A percentile compares a stretch with the other conserved stretches of the same genome.
phyloP scores from a whole-genome alignment of 2,113 vertebrate genomes.

The Raja brachyura region DNA sequence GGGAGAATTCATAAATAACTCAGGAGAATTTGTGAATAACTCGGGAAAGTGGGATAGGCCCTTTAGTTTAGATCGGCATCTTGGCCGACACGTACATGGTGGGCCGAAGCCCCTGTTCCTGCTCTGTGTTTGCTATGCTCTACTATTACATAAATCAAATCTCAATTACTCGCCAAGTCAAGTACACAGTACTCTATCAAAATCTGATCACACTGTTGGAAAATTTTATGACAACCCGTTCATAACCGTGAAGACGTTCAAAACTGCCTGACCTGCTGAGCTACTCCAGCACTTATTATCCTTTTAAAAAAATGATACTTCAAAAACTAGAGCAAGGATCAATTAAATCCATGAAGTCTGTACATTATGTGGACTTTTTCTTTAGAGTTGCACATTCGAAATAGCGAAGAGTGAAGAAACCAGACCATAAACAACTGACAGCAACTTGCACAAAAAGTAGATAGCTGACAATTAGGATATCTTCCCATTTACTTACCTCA shows the following conservation, averaged over 20 bases:
- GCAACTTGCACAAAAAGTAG: background rate
- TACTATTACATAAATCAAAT: background rate
- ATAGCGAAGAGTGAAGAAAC: background rate
- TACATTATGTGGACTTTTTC: background rate
- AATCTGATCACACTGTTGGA: background rate
- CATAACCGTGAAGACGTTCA: background rate
- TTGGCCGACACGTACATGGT: no score
- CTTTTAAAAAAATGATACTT: no score
- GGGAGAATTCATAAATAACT: no score
- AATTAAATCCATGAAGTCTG: background rate
- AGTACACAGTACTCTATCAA: background rate
- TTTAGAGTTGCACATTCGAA: background rate
- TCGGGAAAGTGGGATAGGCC: no score
- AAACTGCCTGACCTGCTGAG: background rate
- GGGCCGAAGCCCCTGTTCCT: no score
- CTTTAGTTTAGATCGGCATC: no score
- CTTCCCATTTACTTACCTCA: background rate
- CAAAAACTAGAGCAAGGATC: background rate
- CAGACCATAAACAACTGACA: background rate
- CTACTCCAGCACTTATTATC: no score
- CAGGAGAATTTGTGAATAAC: no score
- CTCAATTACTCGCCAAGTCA: no score
- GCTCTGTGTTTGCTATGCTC: no score
- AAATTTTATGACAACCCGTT: background rate
- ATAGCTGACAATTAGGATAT: background rate